These are phyloP conservation scores for Phenacoccus solenopsis DNA, from an alignment of 1,140 invertebrate genomes.

Conservation along the genomic window DNA sequence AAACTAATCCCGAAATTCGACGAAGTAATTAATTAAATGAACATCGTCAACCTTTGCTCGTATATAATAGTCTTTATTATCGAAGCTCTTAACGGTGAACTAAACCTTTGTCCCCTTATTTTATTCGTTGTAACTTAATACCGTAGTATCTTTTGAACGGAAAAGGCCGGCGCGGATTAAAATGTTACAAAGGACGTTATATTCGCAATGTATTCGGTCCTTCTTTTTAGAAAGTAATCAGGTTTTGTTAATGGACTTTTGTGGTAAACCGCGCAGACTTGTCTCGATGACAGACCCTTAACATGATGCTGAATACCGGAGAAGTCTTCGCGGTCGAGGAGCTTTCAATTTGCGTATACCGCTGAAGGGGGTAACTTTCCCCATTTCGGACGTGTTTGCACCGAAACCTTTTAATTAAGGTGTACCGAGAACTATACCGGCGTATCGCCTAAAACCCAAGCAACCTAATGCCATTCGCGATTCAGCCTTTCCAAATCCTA, in stretches of 20 bases:
- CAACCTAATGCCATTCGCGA: no score
- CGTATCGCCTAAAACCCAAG: no score
- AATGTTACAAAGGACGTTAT: conserved; percentile 2
- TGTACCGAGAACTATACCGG: background rate
- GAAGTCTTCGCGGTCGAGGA: background rate
- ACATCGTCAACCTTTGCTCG: conserved; percentile 1
- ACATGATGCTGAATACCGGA: background rate
- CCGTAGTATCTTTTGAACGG: background rate
- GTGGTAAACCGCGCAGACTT: conserved; percentile 1
- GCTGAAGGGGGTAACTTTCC: background rate
- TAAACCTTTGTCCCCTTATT: background rate
- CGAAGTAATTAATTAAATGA: conserved; percentile 3
- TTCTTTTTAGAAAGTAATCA: conserved; percentile 3
- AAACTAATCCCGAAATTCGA: background rate
- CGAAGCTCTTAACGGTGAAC: background rate
- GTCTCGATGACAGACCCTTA: conserved; percentile 1
- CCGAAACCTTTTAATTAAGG: background rate
- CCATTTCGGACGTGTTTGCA: background rate
- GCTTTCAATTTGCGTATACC: background rate
- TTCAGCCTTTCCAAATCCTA: no score
- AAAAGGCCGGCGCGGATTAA: background rate
- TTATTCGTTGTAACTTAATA: conserved; percentile 3
- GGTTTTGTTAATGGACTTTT: conserved; percentile 2
- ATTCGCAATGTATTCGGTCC: background rate
- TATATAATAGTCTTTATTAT: background rate